Base-by-base conservation (phyloP, 2,113 vertebrate species). In the Numida meleagris region DNA sequence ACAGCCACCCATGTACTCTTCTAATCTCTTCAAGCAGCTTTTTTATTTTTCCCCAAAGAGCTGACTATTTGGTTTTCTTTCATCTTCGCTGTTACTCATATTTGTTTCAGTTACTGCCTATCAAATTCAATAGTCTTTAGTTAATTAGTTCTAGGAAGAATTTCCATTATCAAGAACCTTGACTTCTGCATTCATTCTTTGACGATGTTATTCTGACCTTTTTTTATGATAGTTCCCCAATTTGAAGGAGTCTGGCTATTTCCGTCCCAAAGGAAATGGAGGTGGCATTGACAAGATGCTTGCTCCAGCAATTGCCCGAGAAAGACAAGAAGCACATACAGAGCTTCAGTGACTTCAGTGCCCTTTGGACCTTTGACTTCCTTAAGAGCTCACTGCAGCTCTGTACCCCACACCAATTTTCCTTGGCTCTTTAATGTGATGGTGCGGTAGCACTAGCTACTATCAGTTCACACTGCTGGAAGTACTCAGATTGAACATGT, bases 121-220 rank as follows among this genome's bases (percentile, higher is more conserved):
- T 67, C 31, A 48, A 11, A 43, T 89, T 29, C 51, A 5, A 34
- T 19, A 82, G 21, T 34, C 36, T 79, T 43, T 33, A 63, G 18
- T 24, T 86, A 36, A 12, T 66, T 86, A 31, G 9, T 66, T 80
- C 55, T 66, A 70, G 50, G 17, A 70, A 16, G 61, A 9, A 53
- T 42, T 82, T 63, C 31, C 5, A 4, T 70, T 70, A 58, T 48
- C 11, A 34, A 70, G 82, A 14, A 0, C 3, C 40, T 61, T 51
- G 25, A 82, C 88, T 88, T 80, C 66, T 36, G 63, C 79, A 20
- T n/a, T 58, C 3, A 25, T 68, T 82, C 25, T 73, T 85, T 43
- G 48, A 12, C 48, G 79, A 27, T 1, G 1, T 3, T 2, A 4
- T 34, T 67, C 1, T 61, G 2, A 61, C 1, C 24, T 90, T 90